Evolutionary conservation across 2,888 invertebrate genomes (phyloP), one percentile per base, ranked within the genome.

Genomic region (Lamellibrachia satsuma): DNA sequence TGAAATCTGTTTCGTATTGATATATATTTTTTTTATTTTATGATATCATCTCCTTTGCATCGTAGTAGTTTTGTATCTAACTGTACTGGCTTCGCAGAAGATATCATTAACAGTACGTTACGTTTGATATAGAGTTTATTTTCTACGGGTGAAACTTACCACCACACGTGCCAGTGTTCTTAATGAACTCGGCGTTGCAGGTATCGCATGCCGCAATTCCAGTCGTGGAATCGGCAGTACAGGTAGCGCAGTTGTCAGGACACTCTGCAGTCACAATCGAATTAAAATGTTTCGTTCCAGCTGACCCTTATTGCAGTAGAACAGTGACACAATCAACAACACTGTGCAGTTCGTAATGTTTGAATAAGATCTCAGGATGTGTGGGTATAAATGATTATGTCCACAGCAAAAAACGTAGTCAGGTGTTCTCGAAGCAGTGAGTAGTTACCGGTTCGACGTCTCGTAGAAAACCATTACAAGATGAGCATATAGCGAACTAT

Each of bases 171-270:
- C 27, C 52, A 9, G 52, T 52, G 55, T 91, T 91, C 22, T 22
- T 52, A 3, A 52, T 52, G 91, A 52, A 91, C 11, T 22, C 3
- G 15, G 52, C 27, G 27, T 52, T 9, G 22, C 91, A 91, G 15
- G 91, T 22, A 11, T 11, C n/a, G 15, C 91, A 91, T 7, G 91
- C 22, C 3, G 52, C 91, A 52, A 52, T n/a, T 22, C 91, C 91
- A n/a, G 91, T 91, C 27, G 52, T 91, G 3, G 91, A 52, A 52
- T 91, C 9, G 91, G 91, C 91, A 3, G 91, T 11, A 11, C 91
- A 51, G 1, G 27, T 3, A 11, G 27, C 51, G 11, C 91, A 90
- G 51, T 90, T 9, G 0, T 90, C 91, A 9, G 91, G 91, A 9
- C 60, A 60, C 60, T 60, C 60, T 60, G 15, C 60, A 60, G 15